Conservation (phyloP, 2,113 vertebrate genomes). For the Dermatemys mawii region DNA sequence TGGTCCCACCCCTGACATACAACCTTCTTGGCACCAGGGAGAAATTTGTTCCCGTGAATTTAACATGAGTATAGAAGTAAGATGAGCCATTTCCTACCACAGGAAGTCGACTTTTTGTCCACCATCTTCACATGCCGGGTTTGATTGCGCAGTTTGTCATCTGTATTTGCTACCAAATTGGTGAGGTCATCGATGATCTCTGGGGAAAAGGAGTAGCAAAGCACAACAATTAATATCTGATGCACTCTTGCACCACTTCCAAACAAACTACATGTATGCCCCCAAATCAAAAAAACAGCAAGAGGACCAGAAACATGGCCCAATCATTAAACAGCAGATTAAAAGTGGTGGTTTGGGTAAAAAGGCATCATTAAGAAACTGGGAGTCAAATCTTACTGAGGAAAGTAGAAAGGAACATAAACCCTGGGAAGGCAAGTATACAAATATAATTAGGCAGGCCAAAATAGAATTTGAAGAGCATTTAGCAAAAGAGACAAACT, state of each 20-base stretch:
- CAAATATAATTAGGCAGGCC: background rate
- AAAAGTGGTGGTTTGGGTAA: background rate
- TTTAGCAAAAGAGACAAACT: background rate
- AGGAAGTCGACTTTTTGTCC: slow-evolving; percentile 92
- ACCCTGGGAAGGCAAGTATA: no score
- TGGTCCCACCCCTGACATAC: no score
- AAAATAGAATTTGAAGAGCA: background rate
- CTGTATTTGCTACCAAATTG: slow-evolving; percentile 94
- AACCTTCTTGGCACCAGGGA: background rate
- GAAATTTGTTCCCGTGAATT: background rate
- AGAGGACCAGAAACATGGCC: background rate
- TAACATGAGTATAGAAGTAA: background rate
- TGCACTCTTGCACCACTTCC: background rate
- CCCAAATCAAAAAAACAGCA: background rate
- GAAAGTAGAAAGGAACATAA: background rate
- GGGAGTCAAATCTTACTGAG: background rate
- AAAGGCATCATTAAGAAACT: background rate
- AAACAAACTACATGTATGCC: background rate
- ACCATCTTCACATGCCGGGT: slow-evolving; percentile 88
- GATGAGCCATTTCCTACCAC: slow-evolving; percentile 81
- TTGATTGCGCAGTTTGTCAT: slow-evolving; percentile 86
- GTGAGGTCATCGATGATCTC: slow-evolving; percentile 96
- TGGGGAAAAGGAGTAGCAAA: slow-evolving; percentile 59
- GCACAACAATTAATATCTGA: background rate
- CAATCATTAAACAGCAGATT: background rate